phyloP scores from a whole-genome alignment of 2,113 vertebrate species.

The Etia nguti region DNA sequence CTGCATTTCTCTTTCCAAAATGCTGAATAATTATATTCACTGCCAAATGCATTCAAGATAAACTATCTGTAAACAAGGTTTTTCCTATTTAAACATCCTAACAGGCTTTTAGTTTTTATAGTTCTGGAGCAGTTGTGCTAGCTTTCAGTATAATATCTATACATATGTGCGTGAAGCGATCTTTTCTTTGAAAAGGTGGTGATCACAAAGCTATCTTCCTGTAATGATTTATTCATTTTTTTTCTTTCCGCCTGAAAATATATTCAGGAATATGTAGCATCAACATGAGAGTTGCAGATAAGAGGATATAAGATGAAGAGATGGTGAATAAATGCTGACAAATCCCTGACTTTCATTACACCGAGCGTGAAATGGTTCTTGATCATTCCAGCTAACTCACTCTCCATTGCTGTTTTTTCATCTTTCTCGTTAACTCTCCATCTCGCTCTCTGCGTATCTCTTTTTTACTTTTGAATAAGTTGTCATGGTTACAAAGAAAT shows the following conservation, averaged over 20 bases:
- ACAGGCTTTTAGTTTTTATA: background rate
- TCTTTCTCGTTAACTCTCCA: background rate
- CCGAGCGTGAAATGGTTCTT: background rate
- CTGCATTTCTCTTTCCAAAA: background rate
- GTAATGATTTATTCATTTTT: background rate
- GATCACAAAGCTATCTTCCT: background rate
- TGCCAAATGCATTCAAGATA: background rate
- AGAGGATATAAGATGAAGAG: background rate
- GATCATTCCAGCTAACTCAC: background rate
- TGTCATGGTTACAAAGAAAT: slow-evolving; percentile 42
- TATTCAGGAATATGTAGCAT: background rate
- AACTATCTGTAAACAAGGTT: background rate
- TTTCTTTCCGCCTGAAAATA: background rate
- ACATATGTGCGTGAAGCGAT: background rate
- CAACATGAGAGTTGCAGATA: background rate
- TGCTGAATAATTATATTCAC: background rate
- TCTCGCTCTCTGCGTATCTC: background rate
- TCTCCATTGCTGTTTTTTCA: background rate
- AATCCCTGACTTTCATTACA: slow-evolving; percentile 2
- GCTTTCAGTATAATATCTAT: background rate
- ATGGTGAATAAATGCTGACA: slow-evolving; percentile 28
- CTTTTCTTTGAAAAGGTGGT: background rate
- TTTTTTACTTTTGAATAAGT: slow-evolving; percentile 1
- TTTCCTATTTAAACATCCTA: background rate
- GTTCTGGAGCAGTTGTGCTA: background rate